Evolutionary conservation across 2,888 invertebrate species (phyloP), one percentile per base, ranked within the genome.

Genomic region (Orthosia cruda): DNA sequence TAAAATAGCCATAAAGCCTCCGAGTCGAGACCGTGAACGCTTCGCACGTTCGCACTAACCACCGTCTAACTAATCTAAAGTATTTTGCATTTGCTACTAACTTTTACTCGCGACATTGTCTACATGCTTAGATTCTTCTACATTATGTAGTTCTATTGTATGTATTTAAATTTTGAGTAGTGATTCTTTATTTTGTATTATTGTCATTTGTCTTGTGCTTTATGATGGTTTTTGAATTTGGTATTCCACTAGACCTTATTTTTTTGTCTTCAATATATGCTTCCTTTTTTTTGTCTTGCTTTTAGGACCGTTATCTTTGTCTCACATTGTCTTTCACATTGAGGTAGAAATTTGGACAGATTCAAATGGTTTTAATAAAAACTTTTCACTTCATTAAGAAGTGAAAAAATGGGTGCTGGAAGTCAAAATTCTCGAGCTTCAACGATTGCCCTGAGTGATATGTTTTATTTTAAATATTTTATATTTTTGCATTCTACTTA

Each of bases 1-100:
- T 91, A 89, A 91, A 89, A 88, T 81, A 81, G 75, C 87, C 81
- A 91, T 91, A 90, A 92, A 89, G 74, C 83, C 78, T 84, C 78
- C 80, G 72, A 74, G 52, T 77, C 80, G 85, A 82, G 89, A 90
- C 90, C 84, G 83, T 83, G 85, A 85, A 85, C 78, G 77, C 75
- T 82, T 87, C 80, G 80, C 84, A 83, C 85, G 80, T 78, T 77
- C 76, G 49, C 50, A 65, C 61, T 65, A 58, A 65, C 55, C 70
- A 55, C 54, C 62, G 63, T 59, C 63, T 65, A 32, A n/a, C 66
- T 65, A 32, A n/a, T 50, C 5, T 74, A 23, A 63, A 71, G 61
- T 67, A 73, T 69, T 77, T 77, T 71, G 68, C 72, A 69, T 73
- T 67, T n/a, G 63, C 59, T n/a, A 47, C 58, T 74, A 65, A 32